phyloP scores from a whole-genome alignment of 2,113 vertebrate genomes.

The Leptodactylus fuscus region DNA sequence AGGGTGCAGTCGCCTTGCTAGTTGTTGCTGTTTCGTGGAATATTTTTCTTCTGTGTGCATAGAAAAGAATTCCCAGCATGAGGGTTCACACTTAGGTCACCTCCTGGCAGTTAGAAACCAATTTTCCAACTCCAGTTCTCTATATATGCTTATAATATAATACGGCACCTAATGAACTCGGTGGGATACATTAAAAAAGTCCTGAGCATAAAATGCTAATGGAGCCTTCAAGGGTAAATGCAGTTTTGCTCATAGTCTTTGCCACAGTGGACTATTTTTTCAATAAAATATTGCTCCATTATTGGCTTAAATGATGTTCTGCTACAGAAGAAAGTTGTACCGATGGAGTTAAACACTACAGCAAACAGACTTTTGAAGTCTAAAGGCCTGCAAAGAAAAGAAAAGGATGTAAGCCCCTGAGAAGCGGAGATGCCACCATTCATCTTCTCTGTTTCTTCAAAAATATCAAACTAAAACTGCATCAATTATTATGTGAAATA shows the following conservation, averaged over 20 bases:
- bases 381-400: neutral
- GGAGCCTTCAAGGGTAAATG: neutral
- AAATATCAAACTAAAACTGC: no score
- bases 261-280: neutral
- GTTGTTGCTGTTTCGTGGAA: constrained; percentile 21
- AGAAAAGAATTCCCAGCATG: constrained; percentile 38
- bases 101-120: constrained; percentile 37
- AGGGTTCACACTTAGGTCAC: constrained; percentile 34
- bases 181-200: constrained; percentile 29
- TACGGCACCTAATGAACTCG: constrained; percentile 22
- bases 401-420: neutral
- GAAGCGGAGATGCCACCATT: neutral
- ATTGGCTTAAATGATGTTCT: neutral
- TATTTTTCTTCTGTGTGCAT: constrained; percentile 1
- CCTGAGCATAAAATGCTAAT: neutral
- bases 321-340: neutral
- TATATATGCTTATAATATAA: constrained; percentile 32
- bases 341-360: no score
- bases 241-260: neutral
- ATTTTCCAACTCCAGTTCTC: constrained; percentile 20
- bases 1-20: constrained; percentile 17
- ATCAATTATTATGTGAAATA: no score
- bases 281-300: neutral
- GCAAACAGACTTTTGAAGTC: neutral
- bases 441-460: no score